Base-by-base conservation (phyloP, 64 coral and sea anemone species). In the Porites lutea region DNA sequence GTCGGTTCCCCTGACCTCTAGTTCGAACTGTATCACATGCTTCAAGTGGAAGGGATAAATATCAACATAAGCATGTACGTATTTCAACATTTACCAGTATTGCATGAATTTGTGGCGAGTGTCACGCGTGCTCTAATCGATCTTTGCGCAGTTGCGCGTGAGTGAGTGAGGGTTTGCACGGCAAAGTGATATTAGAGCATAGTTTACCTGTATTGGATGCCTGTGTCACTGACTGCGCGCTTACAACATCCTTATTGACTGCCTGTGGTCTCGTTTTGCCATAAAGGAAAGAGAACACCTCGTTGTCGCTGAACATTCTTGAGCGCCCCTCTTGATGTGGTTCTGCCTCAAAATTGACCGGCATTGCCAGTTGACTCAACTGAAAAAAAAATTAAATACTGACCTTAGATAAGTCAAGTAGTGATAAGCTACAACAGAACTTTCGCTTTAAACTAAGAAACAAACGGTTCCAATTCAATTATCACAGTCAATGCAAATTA, bases 281-380 rank as follows among this genome's bases (percentile, higher is more conserved):
- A 52, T 84, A 84, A 68, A 84, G 63, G 12, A 84, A 61, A 7
- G 81, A 19, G n/a, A 84, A 84, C 62, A 84, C 43, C 6, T 84
- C 81, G n/a, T 6, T 13, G 19, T 61, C 8, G 44, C 61, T 84
- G 62, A 84, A 68, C 21, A 51, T 52, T 84, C 81, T 84, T 20
- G 46, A 3, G 15, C 18, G 64, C 2, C 18, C 45, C 21, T 68
- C 44, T 52, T 45, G 16, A 22, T 45, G 8, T 44, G 15, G 19
- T 13, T 80, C 57, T 47, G 81, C 13, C 9, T 69, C 81, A 21
- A 84, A 47, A 37, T 45, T 84, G 16, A 63, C 20, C 7, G 81
- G 81, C 81, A 84, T 48, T 68, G 59, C 59, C 20, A 84, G 61
- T n/a, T 69, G 81, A 51, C 69, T 84, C 22, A 84, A 19, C 81